Base-by-base conservation (phyloP, 35 echinoderm and acorn worm genomes). In the Eucidaris tribuloides region DNA sequence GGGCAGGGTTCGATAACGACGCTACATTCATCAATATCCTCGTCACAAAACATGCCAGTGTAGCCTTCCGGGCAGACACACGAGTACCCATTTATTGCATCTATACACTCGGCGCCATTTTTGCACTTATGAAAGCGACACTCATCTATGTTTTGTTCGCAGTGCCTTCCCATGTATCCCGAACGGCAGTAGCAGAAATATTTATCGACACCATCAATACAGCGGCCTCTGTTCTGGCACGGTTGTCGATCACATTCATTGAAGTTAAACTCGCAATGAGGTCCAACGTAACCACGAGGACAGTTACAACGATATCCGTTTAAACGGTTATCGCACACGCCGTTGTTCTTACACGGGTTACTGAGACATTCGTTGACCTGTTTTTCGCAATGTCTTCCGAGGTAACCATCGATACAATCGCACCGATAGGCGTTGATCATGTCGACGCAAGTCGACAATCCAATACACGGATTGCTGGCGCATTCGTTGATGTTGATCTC, bases 141-240 rank as follows among this genome's bases (percentile, higher is more conserved):
- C 25, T 93, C 91, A 64, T 93, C n/a, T 15, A 88, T 79, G 44
- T 93, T 93, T 7, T 76, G 55, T 46, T 93, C 79, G 42, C 91
- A 93, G 46, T 86, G 45, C 38, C 32, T 17, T 11, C 91, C 91
- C 20, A 18, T 40, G 41, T 63, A 93, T 11, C 91, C 91, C 64
- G 84, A 11, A 11, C 70, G n/a, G 57, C 91, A 93, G 31, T 89
- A 79, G 58, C 91, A 93, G 34, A 49, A 19, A 18, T 70, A 93
- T 0, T 65, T 80, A 25, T 35, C 55, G 38, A 88, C 41, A 2
- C n/a, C 60, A 79, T 93, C 91, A 39, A 78, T 35, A 65, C 91
- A 93, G 28, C 64, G 50, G 37, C 84, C 91, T 28, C 62, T 74
- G 62, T 93, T 93, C 25, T 48, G 43, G 77, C 91, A 93, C 0